Evolutionary conservation across 2,888 invertebrate genomes (phyloP).

Genomic region (Octonoba sinensis): DNA sequence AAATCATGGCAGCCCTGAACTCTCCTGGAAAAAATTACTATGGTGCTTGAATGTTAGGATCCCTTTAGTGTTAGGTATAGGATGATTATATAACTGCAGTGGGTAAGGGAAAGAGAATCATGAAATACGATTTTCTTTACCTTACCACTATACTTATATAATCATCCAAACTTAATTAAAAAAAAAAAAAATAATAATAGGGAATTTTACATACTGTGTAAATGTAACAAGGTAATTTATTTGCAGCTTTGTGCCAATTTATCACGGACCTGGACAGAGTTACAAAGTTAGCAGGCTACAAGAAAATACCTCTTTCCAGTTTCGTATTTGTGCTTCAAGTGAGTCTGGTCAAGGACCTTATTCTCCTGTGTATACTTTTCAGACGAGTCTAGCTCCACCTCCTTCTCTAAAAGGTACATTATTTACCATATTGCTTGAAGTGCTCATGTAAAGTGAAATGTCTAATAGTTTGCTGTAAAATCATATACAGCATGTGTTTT

Average conservation of each 20-base stretch:
- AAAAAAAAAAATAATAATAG: too few species aligned
- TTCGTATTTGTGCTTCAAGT: conserved; percentile 87
- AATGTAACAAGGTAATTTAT: too few species aligned
- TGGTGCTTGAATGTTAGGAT: too few species aligned
- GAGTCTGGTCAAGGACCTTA: conserved; percentile 88
- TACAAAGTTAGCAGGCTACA: conserved; percentile 87
- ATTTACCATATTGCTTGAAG: neutral
- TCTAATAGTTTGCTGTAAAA: neutral
- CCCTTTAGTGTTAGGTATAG: too few species aligned
- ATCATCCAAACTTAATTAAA: too few species aligned
- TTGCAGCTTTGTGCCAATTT: conserved; percentile 73
- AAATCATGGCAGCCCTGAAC: too few species aligned
- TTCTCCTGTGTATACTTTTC: conserved; percentile 79
- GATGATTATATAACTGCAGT: too few species aligned
- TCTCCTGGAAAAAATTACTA: too few species aligned
- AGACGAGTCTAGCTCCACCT: conserved; percentile 84
- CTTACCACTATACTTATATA: too few species aligned
- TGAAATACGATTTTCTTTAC: too few species aligned
- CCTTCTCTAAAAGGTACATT: conserved; percentile 79
- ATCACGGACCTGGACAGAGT: conserved; percentile 82
- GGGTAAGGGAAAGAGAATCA: too few species aligned
- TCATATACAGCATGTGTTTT: neutral
- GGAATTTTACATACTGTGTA: too few species aligned
- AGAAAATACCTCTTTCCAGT: conserved; percentile 85
- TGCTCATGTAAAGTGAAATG: neutral